Conservation (phyloP, 1,140 invertebrate species). For the Lepidurus apus region DNA sequence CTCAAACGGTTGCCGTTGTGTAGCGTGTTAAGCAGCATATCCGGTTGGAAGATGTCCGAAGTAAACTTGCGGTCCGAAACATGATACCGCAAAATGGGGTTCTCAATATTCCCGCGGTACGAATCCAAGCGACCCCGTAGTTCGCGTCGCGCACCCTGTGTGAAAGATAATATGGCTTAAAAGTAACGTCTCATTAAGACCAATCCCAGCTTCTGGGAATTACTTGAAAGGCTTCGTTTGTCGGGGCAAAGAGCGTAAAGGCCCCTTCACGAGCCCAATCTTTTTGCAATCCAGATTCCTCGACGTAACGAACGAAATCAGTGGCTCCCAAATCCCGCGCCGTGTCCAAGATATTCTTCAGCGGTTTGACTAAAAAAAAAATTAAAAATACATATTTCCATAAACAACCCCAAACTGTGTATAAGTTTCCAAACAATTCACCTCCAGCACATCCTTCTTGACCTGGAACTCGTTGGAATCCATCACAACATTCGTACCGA, state of each 20-base stretch:
- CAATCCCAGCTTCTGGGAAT: not conserved
- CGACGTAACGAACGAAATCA: constrained; percentile 47
- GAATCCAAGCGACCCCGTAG: constrained; percentile 39
- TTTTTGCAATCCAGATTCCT: constrained; percentile 45
- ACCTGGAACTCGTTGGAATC: constrained; percentile 45
- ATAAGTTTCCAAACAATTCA: constrained; percentile 37
- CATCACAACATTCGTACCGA: constrained; percentile 53
- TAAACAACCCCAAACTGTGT: not conserved
- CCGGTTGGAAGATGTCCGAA: constrained; percentile 45
- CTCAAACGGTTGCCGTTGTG: constrained; percentile 42
- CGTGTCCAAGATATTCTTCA: constrained; percentile 50
- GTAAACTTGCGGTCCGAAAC: constrained; percentile 44
- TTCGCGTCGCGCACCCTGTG: constrained; percentile 36
- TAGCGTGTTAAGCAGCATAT: constrained; percentile 43
- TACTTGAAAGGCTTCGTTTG: constrained; percentile 52
- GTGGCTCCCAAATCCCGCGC: constrained; percentile 48
- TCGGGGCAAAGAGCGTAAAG: constrained; percentile 52
- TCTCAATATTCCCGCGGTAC: constrained; percentile 40
- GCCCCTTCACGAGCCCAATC: constrained; percentile 42
- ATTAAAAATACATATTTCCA: not conserved
- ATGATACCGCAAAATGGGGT: constrained; percentile 48
- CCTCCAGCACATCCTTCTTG: constrained; percentile 49
- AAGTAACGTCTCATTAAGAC: not conserved
- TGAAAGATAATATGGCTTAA: not conserved
- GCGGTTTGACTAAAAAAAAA: constrained; percentile 47